Evolutionary conservation across 2,888 invertebrate genomes (phyloP).

Genomic region (Ormyrus nitidulus): DNA sequence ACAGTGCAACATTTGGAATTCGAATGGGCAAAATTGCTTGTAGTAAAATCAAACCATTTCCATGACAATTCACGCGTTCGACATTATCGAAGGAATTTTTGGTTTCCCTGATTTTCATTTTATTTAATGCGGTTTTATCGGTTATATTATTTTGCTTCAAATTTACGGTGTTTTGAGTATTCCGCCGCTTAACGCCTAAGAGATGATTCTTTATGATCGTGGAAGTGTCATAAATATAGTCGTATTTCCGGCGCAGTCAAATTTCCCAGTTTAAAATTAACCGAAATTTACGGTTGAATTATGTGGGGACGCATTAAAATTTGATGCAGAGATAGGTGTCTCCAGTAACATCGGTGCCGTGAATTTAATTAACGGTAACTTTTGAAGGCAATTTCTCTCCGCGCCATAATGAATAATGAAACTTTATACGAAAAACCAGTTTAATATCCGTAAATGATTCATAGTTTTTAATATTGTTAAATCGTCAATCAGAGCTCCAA

Average conservation of each 20-base stretch:
- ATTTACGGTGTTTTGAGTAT: too few relatives aligned
- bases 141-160: too few relatives aligned
- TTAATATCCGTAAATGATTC: not conserved
- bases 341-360: not conserved
- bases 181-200: too few relatives aligned
- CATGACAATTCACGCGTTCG: not conserved
- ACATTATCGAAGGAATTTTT: too few relatives aligned
- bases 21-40: not conserved
- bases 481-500: too few relatives aligned
- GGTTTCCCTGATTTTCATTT: too few relatives aligned
- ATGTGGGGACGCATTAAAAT: not conserved
- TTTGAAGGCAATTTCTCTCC: conserved; percentile 9
- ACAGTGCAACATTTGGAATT: not conserved
- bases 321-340: conserved; percentile 9
- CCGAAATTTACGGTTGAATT: conserved; percentile 16
- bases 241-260: not conserved
- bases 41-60: conserved; percentile 51
- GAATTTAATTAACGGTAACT: conserved; percentile 32
- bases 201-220: too few relatives aligned
- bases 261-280: not conserved
- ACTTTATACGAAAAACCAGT: not conserved
- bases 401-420: conserved; percentile 5
- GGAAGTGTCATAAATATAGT: too few relatives aligned
- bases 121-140: too few relatives aligned
- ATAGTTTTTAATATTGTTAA: not conserved